phyloP scores from a whole-genome alignment of 1,140 invertebrate species.

The Asbolus verrucosus region DNA sequence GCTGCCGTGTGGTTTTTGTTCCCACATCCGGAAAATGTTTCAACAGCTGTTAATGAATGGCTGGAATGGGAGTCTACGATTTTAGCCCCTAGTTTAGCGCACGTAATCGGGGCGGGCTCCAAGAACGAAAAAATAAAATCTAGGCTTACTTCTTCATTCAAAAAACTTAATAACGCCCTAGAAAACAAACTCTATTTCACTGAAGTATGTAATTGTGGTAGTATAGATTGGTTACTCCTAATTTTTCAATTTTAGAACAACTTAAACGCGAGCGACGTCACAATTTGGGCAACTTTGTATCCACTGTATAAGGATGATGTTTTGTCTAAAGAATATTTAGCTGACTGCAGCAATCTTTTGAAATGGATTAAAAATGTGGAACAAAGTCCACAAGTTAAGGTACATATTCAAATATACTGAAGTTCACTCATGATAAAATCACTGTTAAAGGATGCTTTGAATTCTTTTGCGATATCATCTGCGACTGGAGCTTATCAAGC shows the following conservation, averaged over 20 bases:
- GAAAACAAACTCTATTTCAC: slow-evolving; percentile 47
- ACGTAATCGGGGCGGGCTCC: slow-evolving; percentile 65
- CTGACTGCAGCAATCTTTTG: slow-evolving; percentile 65
- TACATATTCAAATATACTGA: too few species aligned
- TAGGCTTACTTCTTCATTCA: slow-evolving; percentile 65
- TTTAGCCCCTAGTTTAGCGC: slow-evolving; percentile 71
- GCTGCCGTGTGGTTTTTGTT: slow-evolving; percentile 70
- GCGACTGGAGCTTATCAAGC: slow-evolving; percentile 63
- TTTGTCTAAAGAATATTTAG: slow-evolving; percentile 65
- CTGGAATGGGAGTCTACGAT: slow-evolving; percentile 81
- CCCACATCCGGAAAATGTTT: slow-evolving; percentile 61
- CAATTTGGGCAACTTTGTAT: slow-evolving; percentile 76
- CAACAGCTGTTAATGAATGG: slow-evolving; percentile 71
- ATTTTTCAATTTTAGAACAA: slow-evolving; percentile 64
- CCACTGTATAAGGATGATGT: slow-evolving; percentile 67
- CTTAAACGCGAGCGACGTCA: slow-evolving; percentile 72
- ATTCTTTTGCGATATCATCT: slow-evolving; percentile 63
- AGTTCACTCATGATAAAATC: too few species aligned
- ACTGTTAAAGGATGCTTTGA: slow-evolving; percentile 63
- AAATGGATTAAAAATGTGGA: slow-evolving; percentile 70
- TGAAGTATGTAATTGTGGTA: slow-evolving; percentile 53
- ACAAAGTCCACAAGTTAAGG: slow-evolving; percentile 58
- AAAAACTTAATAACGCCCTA: slow-evolving; percentile 64
- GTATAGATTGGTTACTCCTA: slow-evolving; percentile 43
- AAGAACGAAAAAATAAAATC: slow-evolving; percentile 67